phyloP scores from a whole-genome alignment of 1,140 invertebrate genomes.

The Ectropis grisescens region DNA sequence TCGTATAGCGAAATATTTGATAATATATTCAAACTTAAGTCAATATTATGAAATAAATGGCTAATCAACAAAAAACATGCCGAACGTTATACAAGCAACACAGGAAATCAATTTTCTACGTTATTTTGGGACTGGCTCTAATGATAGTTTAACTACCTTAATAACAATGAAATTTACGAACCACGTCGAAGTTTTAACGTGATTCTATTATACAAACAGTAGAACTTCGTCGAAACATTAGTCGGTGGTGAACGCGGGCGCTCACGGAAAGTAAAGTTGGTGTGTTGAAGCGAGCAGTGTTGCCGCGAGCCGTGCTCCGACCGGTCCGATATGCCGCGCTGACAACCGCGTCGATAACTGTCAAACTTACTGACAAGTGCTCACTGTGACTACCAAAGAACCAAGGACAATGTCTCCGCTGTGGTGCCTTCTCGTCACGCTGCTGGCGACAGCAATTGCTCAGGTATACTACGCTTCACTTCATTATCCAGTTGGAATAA shows the following conservation, averaged over 20 bases:
- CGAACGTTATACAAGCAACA: no score
- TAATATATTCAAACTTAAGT: no score
- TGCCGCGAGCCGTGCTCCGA: slow-evolving; percentile 35
- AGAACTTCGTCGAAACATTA: background rate
- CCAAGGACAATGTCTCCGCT: slow-evolving; percentile 38
- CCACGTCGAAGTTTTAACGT: no score
- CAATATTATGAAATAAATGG: no score
- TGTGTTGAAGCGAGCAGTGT: slow-evolving; percentile 32
- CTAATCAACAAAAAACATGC: no score
- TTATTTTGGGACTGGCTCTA: no score
- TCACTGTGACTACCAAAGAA: slow-evolving; percentile 26
- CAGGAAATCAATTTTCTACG: no score
- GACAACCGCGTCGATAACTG: slow-evolving; percentile 11
- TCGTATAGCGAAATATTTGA: no score
- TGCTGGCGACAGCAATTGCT: slow-evolving; percentile 29
- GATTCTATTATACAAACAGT: no score
- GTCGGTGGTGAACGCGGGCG: slow-evolving; percentile 33
- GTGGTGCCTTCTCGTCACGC: slow-evolving; percentile 29
- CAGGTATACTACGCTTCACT: slow-evolving; percentile 46
- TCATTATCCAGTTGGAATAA: no score
- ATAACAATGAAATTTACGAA: no score
- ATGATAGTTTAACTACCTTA: no score
- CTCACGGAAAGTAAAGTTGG: slow-evolving; percentile 59
- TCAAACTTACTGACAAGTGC: slow-evolving; percentile 18
- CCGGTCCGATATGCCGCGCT: slow-evolving; percentile 45